Evolutionary conservation across 2,888 invertebrate genomes (phyloP).

Genomic region (Altica lythri): DNA sequence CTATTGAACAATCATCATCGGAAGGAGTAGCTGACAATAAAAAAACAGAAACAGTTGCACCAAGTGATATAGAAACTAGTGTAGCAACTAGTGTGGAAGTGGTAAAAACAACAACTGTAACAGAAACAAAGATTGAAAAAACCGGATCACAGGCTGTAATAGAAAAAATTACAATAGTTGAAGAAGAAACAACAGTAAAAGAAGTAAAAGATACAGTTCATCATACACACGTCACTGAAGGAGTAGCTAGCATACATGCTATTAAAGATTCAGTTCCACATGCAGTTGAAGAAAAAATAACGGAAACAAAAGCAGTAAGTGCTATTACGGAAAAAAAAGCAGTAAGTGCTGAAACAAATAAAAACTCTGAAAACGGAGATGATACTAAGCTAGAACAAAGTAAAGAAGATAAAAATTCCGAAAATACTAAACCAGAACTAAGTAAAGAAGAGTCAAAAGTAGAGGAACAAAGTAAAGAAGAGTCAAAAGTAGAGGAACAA

Average conservation of each 20-base stretch:
- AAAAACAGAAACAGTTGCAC: slow-evolving; percentile 10
- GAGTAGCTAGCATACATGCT: slow-evolving; percentile 15
- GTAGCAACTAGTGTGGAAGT: slow-evolving; percentile 35
- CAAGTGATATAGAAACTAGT: slow-evolving; percentile 37
- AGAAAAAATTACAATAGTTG: neutral
- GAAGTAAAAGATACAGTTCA: too few species aligned
- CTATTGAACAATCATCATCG: slow-evolving; percentile 2
- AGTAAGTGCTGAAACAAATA: slow-evolving; percentile 11
- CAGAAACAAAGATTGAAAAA: too few species aligned
- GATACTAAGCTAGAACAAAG: too few species aligned
- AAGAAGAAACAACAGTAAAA: too few species aligned
- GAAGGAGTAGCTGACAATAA: slow-evolving; percentile 44
- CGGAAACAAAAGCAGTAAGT: slow-evolving; percentile 3
- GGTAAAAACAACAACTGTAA: slow-evolving; percentile 40
- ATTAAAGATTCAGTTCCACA: slow-evolving; percentile 14
- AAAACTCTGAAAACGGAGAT: neutral
- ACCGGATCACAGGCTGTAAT: slow-evolving; percentile 3
- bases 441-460: too few species aligned
- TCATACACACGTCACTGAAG: too few species aligned
- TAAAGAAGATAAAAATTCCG: too few species aligned
- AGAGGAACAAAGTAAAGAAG: too few species aligned
- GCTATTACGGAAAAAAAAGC: slow-evolving; percentile 35
- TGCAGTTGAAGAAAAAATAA: slow-evolving; percentile 43
- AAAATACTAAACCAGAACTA: too few species aligned
- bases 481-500: slow-evolving; percentile 8